Evolutionary conservation across 2,888 invertebrate species (phyloP).

Genomic region (Iselma pallidipennis): DNA sequence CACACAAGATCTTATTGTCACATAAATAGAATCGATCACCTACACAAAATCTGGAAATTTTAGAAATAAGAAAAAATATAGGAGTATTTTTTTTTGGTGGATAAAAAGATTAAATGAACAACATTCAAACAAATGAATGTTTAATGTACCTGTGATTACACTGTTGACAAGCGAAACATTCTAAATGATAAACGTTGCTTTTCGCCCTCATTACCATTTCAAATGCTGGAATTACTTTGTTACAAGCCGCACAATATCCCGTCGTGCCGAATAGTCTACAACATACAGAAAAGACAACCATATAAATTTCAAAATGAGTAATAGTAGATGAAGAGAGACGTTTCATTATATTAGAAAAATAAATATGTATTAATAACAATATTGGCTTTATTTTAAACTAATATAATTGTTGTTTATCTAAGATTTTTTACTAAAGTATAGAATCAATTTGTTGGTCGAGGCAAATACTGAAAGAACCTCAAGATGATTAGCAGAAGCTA

Average conservation of each 20-base stretch:
- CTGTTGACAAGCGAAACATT: slow-evolving; percentile 93
- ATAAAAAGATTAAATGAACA: slow-evolving; percentile 6
- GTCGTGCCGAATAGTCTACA: slow-evolving; percentile 85
- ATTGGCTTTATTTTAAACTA: neutral
- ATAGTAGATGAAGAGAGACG: neutral
- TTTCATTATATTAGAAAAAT: neutral
- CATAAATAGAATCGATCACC: slow-evolving; percentile 92
- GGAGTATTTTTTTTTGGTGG: slow-evolving; percentile 1
- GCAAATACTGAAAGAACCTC: slow-evolving; percentile 29
- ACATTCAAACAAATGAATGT: slow-evolving; percentile 1
- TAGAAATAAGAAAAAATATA: slow-evolving; percentile 1
- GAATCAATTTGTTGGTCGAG: slow-evolving; percentile 27
- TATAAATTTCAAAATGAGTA: slow-evolving; percentile 14
- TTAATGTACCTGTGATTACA: slow-evolving; percentile 84
- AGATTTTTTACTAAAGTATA: slow-evolving; percentile 20
- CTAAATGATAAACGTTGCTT: slow-evolving; percentile 90
- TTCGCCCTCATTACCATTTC: slow-evolving; percentile 96
- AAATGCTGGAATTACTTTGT: slow-evolving; percentile 91
- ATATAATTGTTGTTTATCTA: neutral
- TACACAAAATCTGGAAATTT: slow-evolving; percentile 86
- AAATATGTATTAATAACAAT: neutral
- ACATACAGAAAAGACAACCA: slow-evolving; percentile 4
- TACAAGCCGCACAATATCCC: slow-evolving; percentile 89
- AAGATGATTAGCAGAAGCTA: slow-evolving; percentile 42
- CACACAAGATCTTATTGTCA: slow-evolving; percentile 93